These are phyloP conservation scores for Propithecus perrieri DNA, from an alignment of 2,797 vertebrate species.

Conservation along the genomic window DNA sequence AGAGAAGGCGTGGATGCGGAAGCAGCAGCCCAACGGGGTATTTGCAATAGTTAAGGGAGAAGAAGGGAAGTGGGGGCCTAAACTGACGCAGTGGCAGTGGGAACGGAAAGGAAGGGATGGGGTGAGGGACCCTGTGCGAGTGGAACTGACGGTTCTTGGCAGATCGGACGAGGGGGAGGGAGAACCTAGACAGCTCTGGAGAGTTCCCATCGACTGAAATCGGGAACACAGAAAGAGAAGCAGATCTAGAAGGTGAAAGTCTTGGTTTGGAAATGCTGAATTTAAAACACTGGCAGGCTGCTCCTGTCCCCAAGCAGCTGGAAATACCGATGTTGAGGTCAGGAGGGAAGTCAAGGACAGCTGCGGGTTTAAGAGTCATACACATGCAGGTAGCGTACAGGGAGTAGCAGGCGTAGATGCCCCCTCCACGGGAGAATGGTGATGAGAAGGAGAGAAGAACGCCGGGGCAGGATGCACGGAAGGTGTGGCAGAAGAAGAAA, in stretches of 20 bases:
- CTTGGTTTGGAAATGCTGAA: not conserved
- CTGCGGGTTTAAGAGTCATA: not conserved
- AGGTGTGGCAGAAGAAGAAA: not conserved
- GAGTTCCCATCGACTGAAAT: not conserved
- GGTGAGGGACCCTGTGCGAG: not conserved
- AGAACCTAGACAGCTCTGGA: not conserved
- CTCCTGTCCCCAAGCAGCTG: not conserved
- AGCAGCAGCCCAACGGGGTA: not conserved
- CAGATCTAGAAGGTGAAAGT: not conserved
- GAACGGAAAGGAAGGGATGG: not conserved
- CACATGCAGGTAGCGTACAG: fast-evolving
- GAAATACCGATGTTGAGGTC: not conserved
- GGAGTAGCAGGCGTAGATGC: not conserved
- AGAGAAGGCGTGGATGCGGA: not conserved
- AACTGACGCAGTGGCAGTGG: too few species aligned
- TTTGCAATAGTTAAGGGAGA: not conserved
- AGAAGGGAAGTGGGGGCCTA: not conserved
- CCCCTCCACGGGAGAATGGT: not conserved
- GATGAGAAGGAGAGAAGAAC: not conserved
- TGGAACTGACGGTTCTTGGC: not conserved
- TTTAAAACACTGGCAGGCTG: not conserved
- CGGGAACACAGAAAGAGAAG: not conserved
- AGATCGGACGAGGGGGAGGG: not conserved
- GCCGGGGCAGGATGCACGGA: not conserved
- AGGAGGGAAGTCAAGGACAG: not conserved